phyloP scores from a whole-genome alignment of 2,113 vertebrate species.

The Trochalopteron elliotii region DNA sequence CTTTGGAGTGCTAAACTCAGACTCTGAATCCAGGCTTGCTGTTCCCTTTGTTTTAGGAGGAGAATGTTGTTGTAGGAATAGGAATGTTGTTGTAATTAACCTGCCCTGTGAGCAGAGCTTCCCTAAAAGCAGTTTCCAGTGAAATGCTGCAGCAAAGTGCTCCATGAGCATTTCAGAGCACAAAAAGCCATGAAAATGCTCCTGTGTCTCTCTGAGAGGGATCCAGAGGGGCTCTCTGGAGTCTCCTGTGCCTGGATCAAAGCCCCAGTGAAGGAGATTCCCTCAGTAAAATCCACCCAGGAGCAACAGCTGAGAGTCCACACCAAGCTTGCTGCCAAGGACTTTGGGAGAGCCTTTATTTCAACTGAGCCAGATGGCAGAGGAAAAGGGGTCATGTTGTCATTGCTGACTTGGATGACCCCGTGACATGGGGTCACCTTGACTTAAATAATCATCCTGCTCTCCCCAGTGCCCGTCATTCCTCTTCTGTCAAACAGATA shows the following conservation, averaged over 20 bases:
- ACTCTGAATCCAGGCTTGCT: neutral
- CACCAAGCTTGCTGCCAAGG: neutral
- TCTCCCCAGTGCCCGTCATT: accelerated
- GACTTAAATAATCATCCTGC: neutral
- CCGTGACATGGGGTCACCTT: neutral
- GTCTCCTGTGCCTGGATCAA: neutral
- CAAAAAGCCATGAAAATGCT: neutral
- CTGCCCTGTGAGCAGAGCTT: neutral
- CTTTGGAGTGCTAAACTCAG: neutral
- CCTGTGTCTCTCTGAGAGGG: neutral
- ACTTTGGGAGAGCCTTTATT: neutral
- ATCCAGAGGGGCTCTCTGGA: neutral
- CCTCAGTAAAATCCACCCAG: neutral
- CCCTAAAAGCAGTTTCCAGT: neutral
- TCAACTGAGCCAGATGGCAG: accelerated
- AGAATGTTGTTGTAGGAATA: neutral
- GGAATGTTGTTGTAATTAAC: neutral
- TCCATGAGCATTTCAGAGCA: neutral
- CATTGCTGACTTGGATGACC: neutral
- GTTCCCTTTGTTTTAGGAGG: neutral
- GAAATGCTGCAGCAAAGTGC: neutral
- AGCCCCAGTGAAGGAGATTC: neutral
- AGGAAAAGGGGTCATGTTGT: neutral
- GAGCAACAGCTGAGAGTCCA: accelerated
- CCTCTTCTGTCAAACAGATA: neutral